Evolutionary conservation across 2,113 vertebrate species (phyloP), one percentile per base, ranked within the genome.

Genomic region (Equus quagga): DNA sequence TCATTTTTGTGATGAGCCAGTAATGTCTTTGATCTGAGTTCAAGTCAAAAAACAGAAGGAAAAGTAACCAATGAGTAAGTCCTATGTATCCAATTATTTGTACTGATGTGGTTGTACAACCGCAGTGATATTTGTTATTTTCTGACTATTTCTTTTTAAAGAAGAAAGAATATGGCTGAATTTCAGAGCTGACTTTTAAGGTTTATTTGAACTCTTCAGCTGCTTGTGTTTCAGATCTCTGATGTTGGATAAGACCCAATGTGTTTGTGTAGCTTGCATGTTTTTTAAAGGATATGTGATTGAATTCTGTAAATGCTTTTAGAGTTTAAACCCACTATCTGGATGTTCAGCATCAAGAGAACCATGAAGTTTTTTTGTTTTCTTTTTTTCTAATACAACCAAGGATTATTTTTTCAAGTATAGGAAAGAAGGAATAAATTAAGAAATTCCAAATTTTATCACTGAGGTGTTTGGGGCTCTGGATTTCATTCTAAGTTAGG

Each of bases 21-120:
- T 86, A 69, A 92, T 87, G 49, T 41, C 72, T 97, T 96, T 98
- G 83, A 95, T 97, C 36, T 97, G 7, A 91, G 87, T 93, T 92
- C 65, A 97, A 94, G 67, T 91, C 4, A 75, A 24, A 89, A 82
- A 81, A 41, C n/a, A 82, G 36, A 95, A 92, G 64, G 21, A 89
- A 69, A 78, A 51, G 3, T 81, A 86, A 85, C 54, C 19, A 91
- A 8, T 62, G 23, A 92, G 46, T 54, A 41, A 86, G 17, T 85
- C 14, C 82, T 56, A 0, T 62, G 41, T 79, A 41, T 76, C 73
- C 44, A 60, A 0, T 91, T 89, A 33, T 94, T 95, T 88, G 8
- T 94, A 79, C 62, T 96, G 46, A 80, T 91, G 9, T 11, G 41
- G 21, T 81, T 94, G 12, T 90, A 64, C 13, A 95, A 31, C n/a